Conservation (phyloP, 2,797 vertebrate genomes). For the Odontamblyopus rebecca region DNA sequence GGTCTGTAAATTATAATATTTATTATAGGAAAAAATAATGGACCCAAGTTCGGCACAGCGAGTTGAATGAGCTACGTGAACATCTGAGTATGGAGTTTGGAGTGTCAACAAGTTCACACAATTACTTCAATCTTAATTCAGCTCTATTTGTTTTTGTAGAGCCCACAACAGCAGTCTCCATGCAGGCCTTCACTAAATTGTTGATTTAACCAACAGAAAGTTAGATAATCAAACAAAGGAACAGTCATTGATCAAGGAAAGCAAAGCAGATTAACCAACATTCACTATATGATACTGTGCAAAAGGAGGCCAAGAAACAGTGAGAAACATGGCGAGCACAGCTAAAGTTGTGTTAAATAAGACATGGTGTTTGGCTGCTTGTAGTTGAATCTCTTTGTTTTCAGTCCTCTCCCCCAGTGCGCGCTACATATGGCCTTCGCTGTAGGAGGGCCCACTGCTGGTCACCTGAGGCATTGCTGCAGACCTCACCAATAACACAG, state of each 20-base stretch:
- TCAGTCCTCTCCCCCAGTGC: conserved; percentile 34
- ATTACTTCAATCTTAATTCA: not conserved
- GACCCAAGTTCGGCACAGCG: not conserved
- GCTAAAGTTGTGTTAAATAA: not conserved
- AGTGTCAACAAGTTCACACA: not conserved
- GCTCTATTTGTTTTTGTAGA: no score
- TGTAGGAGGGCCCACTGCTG: conserved; percentile 48
- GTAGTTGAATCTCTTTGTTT: conserved; percentile 57
- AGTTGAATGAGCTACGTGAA: not conserved
- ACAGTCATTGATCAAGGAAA: no score
- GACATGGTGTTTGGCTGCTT: conserved; percentile 12
- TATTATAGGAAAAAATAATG: not conserved
- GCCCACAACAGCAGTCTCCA: no score
- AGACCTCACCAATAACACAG: conserved; percentile 61
- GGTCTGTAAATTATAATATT: not conserved
- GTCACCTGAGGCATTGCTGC: conserved; percentile 56
- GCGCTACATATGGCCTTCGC: conserved; percentile 57
- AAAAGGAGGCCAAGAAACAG: not conserved
- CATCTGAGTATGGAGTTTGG: not conserved
- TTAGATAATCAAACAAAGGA: no score
- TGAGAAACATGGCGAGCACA: not conserved
- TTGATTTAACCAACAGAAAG: no score
- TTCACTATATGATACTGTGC: not conserved
- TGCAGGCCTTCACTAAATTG: no score
- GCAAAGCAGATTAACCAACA: no score